phyloP scores from a whole-genome alignment of 2,113 vertebrate species.

The Odontophorus gujanensis region DNA sequence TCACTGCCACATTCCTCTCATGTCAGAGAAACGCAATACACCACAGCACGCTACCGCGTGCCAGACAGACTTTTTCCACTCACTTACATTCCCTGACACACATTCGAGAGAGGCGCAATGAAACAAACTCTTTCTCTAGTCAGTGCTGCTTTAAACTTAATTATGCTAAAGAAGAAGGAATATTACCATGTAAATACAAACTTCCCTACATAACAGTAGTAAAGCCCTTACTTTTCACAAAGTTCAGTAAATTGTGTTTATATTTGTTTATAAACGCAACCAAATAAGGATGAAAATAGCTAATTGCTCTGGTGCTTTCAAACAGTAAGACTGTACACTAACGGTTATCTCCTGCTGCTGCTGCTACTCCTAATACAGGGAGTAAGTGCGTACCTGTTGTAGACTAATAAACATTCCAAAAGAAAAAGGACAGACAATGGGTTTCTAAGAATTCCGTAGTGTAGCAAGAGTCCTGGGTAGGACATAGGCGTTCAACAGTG shows the following conservation, averaged over 20 bases:
- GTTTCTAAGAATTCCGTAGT: conserved; percentile 9
- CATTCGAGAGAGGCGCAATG: background rate
- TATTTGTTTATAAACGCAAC: background rate
- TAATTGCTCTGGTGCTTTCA: background rate
- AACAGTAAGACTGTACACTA: background rate
- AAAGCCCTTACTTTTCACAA: background rate
- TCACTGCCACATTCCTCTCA: conserved; percentile 38
- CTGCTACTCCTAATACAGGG: background rate
- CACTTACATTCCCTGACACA: conserved; percentile 20
- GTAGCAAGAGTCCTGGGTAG: background rate
- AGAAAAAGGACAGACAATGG: background rate
- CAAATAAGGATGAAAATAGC: background rate
- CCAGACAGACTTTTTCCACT: conserved; percentile 56
- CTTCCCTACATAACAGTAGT: background rate
- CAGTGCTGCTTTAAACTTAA: background rate
- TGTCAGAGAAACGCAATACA: conserved; percentile 37
- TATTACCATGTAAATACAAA: rapidly evolving
- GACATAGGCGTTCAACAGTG: background rate
- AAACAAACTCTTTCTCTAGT: background rate
- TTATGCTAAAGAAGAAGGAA: background rate
- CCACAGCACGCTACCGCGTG: background rate
- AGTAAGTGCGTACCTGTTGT: background rate
- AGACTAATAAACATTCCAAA: conserved; percentile 40
- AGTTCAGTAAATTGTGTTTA: background rate
- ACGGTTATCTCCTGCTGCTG: background rate